Percentiles rank a stretch among this genome's conserved stretches.
Conservation (phyloP, 2,113 vertebrate species). For the Semicossyphus pulcher region DNA sequence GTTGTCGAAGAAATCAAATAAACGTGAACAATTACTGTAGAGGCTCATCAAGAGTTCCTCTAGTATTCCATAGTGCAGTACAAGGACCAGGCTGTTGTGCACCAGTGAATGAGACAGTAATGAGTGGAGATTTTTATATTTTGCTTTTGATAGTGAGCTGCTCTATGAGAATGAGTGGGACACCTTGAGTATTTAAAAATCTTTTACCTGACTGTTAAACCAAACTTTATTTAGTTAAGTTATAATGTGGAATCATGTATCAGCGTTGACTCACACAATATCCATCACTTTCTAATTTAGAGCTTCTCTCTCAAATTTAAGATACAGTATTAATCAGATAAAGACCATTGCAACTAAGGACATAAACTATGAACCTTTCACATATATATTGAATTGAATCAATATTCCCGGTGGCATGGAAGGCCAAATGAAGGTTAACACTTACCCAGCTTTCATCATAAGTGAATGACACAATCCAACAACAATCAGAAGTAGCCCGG, state of each 20-base stretch:
- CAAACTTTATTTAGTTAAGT: neutral
- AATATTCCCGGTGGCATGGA: neutral
- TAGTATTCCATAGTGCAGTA: neutral
- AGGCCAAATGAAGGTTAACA: constrained; percentile 4
- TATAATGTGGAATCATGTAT: neutral
- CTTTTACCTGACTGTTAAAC: constrained; percentile 4
- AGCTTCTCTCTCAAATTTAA: neutral
- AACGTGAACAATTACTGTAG: constrained; percentile 35
- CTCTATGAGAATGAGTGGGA: constrained; percentile 11
- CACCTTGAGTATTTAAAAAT: constrained; percentile 11
- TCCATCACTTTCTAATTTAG: neutral
- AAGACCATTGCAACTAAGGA: neutral
- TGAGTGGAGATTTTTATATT: constrained; percentile 31
- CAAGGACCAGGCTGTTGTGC: constrained; percentile 8
- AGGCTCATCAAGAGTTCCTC: constrained; percentile 18
- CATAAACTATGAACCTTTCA: neutral
- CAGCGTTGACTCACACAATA: neutral
- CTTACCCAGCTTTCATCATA: constrained; percentile 43
- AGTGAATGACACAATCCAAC: constrained; percentile 29
- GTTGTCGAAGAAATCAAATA: constrained; percentile 34
- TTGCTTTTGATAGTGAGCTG: constrained; percentile 13
- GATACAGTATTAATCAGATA: neutral
- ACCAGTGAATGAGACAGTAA: constrained; percentile 12
- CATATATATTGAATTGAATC: neutral
- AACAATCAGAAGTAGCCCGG: constrained; percentile 34